Evolutionary conservation across 2,113 vertebrate genomes (phyloP), one percentile per base, ranked within the genome.

Genomic region (Oreochromis aureus): DNA sequence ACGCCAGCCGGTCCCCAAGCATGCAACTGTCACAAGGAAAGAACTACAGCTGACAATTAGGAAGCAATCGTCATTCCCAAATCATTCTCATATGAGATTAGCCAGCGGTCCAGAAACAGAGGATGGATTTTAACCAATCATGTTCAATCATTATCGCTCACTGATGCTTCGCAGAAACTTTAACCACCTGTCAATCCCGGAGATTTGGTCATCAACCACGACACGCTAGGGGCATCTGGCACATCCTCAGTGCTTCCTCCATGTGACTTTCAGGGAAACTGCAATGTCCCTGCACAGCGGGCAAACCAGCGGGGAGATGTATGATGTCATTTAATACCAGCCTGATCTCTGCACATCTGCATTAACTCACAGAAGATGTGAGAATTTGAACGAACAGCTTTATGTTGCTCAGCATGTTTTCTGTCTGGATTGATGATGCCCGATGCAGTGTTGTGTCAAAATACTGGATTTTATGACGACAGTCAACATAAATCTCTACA

Each of bases 161-260:
- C 15, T 90, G 94, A 91, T 46, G 89, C 91, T 90, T 82, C 89
- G 61, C 92, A 95, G 92, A 92, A 81, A 87, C 81, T 85, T 89
- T 55, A 53, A 24, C 79, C 48, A 79, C 87, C 61, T 90, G 90
- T 93, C 92, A 89, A 12, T 88, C 86, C 46, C n/a, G 10, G 32
- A 5, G 39, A 41, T 81, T 58, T 76, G 86, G 66, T 86, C 85
- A 36, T 91, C 56, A 32, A 46, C 27, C 59, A 13, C 79, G 13
- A 18, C 66, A 55, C 10, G 5, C 32, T 32, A 27, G 48, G 54
- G 85, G 44, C 81, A 36, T 90, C 86, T 79, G 87, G 87, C 51
- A 11, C 13, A 46, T 71, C 22, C 30, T 9, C 8, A 63, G 13
- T 39, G 16, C 56, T 79, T 22, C n/a, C 13, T 15, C 32, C 8